Conservation (phyloP, 2,888 invertebrate genomes). For the Drosophila subsilvestris region DNA sequence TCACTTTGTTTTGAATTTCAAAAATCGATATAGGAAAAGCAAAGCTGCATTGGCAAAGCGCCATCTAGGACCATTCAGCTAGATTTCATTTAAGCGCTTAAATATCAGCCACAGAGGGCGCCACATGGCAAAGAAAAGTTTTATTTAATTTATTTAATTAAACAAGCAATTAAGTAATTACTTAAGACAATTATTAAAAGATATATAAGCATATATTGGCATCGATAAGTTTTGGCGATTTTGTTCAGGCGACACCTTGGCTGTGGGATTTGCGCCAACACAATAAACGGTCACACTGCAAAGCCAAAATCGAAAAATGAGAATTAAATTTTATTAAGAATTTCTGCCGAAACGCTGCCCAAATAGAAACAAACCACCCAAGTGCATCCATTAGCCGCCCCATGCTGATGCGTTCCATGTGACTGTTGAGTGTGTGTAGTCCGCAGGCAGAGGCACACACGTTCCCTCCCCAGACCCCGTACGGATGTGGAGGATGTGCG, state of each 20-base stretch:
- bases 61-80: background rate
- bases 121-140: background rate
- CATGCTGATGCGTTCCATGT: constrained; percentile 23
- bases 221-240: no score
- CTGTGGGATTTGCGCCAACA: background rate
- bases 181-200: no score
- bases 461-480: background rate
- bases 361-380: background rate
- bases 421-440: constrained; percentile 3
- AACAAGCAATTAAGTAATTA: no score
- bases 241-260: no score
- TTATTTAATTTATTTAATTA: background rate
- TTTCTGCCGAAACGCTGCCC: constrained; percentile 5
- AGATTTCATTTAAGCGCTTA: no score
- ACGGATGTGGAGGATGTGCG: constrained; percentile 56
- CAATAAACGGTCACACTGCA: constrained; percentile 2
- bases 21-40: background rate
- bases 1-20: no score
- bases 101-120: background rate
- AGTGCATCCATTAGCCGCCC: constrained; percentile 9
- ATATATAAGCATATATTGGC: no score
- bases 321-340: constrained; percentile 5
- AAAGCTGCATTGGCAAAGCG: background rate
- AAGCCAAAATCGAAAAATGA: constrained; percentile 5
- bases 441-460: constrained; percentile 4